Percentiles rank a stretch among this genome's conserved stretches.
phyloP scores from a whole-genome alignment of 2,113 vertebrate species.

The Tachuris rubrigastra region DNA sequence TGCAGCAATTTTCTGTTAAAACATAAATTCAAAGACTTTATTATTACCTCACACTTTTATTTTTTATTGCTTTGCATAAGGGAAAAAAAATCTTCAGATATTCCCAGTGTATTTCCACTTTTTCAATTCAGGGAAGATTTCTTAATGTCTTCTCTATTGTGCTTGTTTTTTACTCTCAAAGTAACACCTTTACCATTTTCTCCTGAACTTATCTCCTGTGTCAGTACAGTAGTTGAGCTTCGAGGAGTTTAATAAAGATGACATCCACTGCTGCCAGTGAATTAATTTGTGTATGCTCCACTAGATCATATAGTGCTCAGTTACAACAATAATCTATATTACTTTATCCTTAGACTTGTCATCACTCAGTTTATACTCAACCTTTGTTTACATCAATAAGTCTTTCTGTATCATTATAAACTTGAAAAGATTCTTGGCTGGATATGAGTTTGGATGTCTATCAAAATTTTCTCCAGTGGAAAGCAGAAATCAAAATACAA shows the following conservation, averaged over 20 bases:
- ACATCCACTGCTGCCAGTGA: not conserved
- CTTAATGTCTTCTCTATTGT: not conserved
- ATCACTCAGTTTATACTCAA: not conserved
- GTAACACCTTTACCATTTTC: not conserved
- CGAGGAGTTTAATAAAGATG: not conserved
- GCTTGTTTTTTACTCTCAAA: not conserved
- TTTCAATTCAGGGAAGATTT: not conserved
- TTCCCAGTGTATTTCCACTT: not conserved
- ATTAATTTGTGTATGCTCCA: not conserved
- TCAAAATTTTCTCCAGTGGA: not conserved
- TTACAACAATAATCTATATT: not conserved
- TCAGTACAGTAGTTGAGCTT: not conserved
- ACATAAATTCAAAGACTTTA: not conserved
- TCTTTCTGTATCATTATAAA: not conserved
- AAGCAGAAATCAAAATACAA: not conserved
- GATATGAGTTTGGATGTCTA: not conserved
- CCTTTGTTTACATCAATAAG: not conserved
- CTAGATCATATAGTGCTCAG: not conserved
- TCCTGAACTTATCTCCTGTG: not conserved
- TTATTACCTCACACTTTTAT: not conserved
- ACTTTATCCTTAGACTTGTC: not conserved
- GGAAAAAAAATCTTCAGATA: not conserved
- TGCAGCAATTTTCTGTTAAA: not conserved
- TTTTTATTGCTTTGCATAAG: not conserved
- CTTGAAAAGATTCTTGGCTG: not conserved